Percentiles rank a stretch among this genome's conserved stretches.
Conservation (phyloP, 2,888 invertebrate genomes). For the Scaptomyza caliginosa region DNA sequence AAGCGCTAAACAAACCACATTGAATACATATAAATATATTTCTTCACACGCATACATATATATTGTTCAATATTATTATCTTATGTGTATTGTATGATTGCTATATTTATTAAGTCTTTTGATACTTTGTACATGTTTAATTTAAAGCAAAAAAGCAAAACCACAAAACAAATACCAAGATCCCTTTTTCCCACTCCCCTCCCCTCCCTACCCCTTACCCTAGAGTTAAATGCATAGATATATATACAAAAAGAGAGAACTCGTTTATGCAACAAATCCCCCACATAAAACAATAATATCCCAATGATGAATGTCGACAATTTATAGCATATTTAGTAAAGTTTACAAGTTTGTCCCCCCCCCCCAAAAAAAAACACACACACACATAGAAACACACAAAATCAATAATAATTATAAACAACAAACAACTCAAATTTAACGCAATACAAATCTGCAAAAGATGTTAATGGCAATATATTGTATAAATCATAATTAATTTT, state of each 20-base stretch:
- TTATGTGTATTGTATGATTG: constrained; percentile 75
- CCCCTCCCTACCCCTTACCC: too few relatives aligned
- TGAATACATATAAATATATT: constrained; percentile 44
- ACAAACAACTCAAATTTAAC: constrained; percentile 41
- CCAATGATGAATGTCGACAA: constrained; percentile 32
- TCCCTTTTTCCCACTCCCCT: background rate
- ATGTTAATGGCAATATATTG: constrained; percentile 51
- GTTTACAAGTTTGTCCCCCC: constrained; percentile 42
- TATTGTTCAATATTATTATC: constrained; percentile 77
- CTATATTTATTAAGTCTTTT: constrained; percentile 74
- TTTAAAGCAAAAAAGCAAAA: constrained; percentile 53
- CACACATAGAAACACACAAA: constrained; percentile 26
- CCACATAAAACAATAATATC: constrained; percentile 12
- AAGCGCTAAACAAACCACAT: constrained; percentile 66
- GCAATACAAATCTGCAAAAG: constrained; percentile 45
- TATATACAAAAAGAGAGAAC: constrained; percentile 28
- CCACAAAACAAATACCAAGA: constrained; percentile 38
- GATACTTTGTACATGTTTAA: constrained; percentile 78
- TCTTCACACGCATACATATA: constrained; percentile 51
- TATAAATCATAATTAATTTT: constrained; percentile 62
- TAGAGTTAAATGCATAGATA: constrained; percentile 61
- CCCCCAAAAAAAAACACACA: background rate
- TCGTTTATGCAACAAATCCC: constrained; percentile 40
- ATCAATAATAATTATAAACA: constrained; percentile 26
- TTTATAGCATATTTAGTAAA: constrained; percentile 52